Conservation (phyloP, 2,113 vertebrate species). For the Peromyscus leucopus region DNA sequence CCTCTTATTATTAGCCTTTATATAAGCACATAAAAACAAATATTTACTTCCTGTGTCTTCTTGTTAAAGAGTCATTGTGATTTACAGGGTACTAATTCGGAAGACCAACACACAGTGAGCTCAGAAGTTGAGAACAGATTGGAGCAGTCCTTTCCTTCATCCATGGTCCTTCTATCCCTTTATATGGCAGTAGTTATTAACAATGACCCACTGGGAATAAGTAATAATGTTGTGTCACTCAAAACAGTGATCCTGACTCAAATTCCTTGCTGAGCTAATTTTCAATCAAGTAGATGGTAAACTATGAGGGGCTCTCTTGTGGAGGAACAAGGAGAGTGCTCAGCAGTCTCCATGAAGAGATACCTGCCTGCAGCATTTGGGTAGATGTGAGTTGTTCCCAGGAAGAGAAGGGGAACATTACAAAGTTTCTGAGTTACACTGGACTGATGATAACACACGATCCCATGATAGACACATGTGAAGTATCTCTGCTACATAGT, state of each 20-base stretch:
- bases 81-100: background rate
- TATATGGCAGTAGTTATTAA: background rate
- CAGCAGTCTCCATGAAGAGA: no score
- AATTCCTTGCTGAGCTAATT: background rate
- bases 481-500: accelerated
- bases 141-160: accelerated
- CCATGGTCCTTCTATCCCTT: background rate
- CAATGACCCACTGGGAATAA: background rate
- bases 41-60: background rate
- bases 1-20: no score
- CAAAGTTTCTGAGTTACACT: background rate
- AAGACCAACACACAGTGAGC: background rate
- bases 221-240: background rate
- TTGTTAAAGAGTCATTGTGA: background rate
- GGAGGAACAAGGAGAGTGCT: background rate
- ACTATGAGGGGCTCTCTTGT: background rate
- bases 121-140: background rate
- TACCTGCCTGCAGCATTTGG: accelerated
- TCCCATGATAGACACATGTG: no score
- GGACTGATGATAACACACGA: accelerated
- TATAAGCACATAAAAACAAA: background rate
- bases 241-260: background rate
- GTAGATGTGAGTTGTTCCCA: background rate
- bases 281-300: background rate
- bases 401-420: accelerated